Evolutionary conservation across 2,797 vertebrate genomes (phyloP), one percentile per base, ranked within the genome.

Genomic region (Arrhamphus sclerolepis): DNA sequence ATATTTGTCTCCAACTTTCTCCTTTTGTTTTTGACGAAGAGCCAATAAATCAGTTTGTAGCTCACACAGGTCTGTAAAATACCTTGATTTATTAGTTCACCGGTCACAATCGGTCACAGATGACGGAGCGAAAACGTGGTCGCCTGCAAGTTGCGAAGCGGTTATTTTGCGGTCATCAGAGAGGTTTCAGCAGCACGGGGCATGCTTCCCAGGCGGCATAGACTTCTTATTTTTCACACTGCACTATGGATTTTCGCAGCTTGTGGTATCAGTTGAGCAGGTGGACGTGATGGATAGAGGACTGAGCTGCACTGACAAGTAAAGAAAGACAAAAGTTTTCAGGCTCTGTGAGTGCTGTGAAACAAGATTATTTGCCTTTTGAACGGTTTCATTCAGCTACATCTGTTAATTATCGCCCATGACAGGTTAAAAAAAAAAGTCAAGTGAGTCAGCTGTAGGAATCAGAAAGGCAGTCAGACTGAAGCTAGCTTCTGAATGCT

Each of bases 141-240:
- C 3, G 34, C 6, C 29, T 2, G 19, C 11, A 6, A n/a, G 40
- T 18, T 10, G n/a, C 38, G 26, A 29, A 43, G 41, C 38, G 41
- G 39, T 7, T 17, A 4, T 11, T 1, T 22, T n/a, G n/a, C 28
- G 20, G 40, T 20, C 21, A 14, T 21, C 9, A 39, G 57, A n/a
- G 4, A 10, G 22, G 11, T 49, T 0, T 20, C 6, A 17, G 24
- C 40, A 0, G 22, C 13, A 41, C 49, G 7, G n/a, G 62, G 49
- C 26, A 9, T 22, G 44, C 46, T 48, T 43, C 18, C 5, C 24
- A 21, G 19, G 17, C 38, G 22, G 28, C 49, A 44, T 1, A 7
- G 40, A 19, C 19, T 28, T 67, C 21, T 70, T 39, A 44, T 21
- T 66, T 83, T 53, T 77, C 41, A 63, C 81, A 69, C 56, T 2